Percentiles rank a stretch among this genome's conserved stretches.
Evolutionary conservation across 2,113 vertebrate species (phyloP).

Genomic region (Gymnarchus niloticus): DNA sequence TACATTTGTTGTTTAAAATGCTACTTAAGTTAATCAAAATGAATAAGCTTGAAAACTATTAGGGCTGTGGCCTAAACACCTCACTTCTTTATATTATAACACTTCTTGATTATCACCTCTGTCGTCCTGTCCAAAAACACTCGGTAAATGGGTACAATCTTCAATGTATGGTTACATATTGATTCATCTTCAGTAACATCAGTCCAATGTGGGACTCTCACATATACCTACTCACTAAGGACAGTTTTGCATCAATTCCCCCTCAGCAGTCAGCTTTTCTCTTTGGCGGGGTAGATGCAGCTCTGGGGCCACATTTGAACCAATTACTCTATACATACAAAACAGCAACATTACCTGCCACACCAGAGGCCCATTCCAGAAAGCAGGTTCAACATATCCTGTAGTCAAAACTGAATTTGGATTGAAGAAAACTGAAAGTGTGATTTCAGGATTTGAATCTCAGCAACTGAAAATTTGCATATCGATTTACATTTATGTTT

Average conservation of each 20-base stretch:
- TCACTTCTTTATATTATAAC: neutral
- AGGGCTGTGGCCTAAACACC: neutral
- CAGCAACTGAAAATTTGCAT: too few species aligned
- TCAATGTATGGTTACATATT: neutral
- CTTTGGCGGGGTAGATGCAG: neutral
- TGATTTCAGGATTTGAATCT: too few species aligned
- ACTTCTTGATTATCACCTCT: neutral
- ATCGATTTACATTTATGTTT: too few species aligned
- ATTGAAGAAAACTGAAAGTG: too few species aligned
- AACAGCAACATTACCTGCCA: neutral
- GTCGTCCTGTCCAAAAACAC: neutral
- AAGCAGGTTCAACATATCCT: too few species aligned
- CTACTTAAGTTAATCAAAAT: neutral
- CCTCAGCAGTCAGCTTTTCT: neutral
- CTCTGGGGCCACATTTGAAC: neutral
- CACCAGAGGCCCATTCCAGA: too few species aligned
- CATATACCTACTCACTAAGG: neutral
- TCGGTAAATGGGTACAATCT: neutral
- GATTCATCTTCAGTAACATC: neutral
- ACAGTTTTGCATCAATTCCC: neutral
- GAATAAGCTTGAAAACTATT: neutral
- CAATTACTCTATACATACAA: neutral
- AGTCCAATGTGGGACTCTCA: neutral
- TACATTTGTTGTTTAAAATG: neutral
- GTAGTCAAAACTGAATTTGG: too few species aligned